Evolutionary conservation across 1,140 invertebrate genomes (phyloP).

Genomic region (Copidosoma floridanum): DNA sequence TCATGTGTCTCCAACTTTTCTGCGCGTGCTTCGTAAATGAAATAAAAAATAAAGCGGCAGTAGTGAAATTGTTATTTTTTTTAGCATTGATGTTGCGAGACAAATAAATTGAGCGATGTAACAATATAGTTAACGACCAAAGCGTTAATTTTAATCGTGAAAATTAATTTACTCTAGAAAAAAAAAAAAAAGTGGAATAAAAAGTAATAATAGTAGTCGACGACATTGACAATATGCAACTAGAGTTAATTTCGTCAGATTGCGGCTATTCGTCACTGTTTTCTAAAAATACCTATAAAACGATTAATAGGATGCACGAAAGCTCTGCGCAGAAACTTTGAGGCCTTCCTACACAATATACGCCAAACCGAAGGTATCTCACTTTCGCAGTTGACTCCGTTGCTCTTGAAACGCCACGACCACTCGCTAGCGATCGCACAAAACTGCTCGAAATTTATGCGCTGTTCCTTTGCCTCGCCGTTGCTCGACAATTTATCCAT

Average conservation of each 20-base stretch:
- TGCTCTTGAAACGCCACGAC: conserved; percentile 46
- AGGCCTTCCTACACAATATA: conserved; percentile 53
- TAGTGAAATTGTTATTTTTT: too few relatives aligned
- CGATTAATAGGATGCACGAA: conserved; percentile 52
- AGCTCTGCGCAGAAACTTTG: conserved; percentile 51
- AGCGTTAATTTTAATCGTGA: too few relatives aligned
- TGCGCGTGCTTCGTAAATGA: conserved; percentile 23
- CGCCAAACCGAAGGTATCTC: conserved; percentile 56
- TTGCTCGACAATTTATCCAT: conserved; percentile 43
- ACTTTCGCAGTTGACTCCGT: conserved; percentile 56
- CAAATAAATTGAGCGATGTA: too few relatives aligned
- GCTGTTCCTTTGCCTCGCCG: conserved; percentile 42
- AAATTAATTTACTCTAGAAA: too few relatives aligned
- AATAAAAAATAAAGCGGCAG: too few relatives aligned
- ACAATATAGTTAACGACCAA: too few relatives aligned
- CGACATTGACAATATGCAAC: too few relatives aligned
- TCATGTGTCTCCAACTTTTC: conserved; percentile 17
- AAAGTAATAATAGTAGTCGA: too few relatives aligned
- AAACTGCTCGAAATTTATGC: conserved; percentile 68
- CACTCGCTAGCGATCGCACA: conserved; percentile 59
- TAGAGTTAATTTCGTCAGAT: too few relatives aligned
- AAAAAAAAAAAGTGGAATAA: too few relatives aligned
- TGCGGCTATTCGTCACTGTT: too few relatives aligned
- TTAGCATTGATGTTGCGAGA: too few relatives aligned
- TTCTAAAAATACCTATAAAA: conserved; percentile 56